These are phyloP conservation scores for Anseranas semipalmata DNA, from an alignment of 2,113 vertebrate species.

Conservation along the genomic window DNA sequence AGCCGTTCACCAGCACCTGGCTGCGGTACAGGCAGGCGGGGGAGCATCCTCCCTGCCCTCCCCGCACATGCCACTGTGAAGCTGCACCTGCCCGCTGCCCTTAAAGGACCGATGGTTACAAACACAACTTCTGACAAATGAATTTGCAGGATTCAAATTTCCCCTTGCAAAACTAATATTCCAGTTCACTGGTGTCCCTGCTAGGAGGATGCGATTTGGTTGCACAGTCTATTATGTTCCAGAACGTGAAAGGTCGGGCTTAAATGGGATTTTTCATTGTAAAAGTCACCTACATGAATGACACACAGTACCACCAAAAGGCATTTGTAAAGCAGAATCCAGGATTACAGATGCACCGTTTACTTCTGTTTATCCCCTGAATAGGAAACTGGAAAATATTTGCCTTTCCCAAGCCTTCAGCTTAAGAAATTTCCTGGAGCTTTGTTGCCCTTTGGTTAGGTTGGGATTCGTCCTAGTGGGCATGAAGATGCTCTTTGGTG, in stretches of 20 bases:
- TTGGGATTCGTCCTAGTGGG: neutral
- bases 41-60: neutral
- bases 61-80: neutral
- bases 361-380: constrained; percentile 43
- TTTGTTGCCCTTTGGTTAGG: neutral
- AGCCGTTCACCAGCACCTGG: neutral
- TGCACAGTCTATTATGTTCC: constrained; percentile 67
- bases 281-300: constrained; percentile 73
- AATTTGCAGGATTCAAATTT: constrained; percentile 9
- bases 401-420: neutral
- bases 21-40: fast-evolving
- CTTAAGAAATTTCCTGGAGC: constrained; percentile 14
- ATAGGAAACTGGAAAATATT: constrained; percentile 44
- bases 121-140: constrained; percentile 23
- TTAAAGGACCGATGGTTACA: neutral
- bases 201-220: constrained; percentile 44
- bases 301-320: constrained; percentile 41
- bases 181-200: constrained; percentile 37
- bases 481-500: neutral
- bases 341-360: constrained; percentile 57
- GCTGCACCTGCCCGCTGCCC: neutral
- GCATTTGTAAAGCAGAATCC: constrained; percentile 55
- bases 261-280: constrained; percentile 70
- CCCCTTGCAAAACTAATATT: constrained; percentile 50
- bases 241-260: constrained; percentile 72